A percentile compares a stretch with the other conserved stretches of the same genome.
phyloP scores from a whole-genome alignment of 2,797 vertebrate genomes.

The Poecile montanus region DNA sequence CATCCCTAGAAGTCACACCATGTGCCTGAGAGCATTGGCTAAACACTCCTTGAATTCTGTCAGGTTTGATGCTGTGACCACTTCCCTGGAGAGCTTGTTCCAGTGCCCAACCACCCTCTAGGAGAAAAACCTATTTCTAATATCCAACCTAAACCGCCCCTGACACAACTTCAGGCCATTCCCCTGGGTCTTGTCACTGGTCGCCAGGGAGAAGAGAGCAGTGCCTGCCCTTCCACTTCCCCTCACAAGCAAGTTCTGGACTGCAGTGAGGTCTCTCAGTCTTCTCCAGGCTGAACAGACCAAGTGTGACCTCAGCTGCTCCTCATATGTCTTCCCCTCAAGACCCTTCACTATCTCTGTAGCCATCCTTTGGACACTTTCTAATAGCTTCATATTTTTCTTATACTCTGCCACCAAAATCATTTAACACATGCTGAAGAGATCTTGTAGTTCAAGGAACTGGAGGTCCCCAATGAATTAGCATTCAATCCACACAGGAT shows the following conservation, averaged over 20 bases:
- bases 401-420: not conserved
- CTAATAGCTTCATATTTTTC: not conserved
- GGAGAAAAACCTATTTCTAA: not conserved
- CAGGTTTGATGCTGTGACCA: not conserved
- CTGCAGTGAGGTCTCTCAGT: not conserved
- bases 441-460: not conserved
- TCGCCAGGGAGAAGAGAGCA: not conserved
- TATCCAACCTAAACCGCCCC: not conserved
- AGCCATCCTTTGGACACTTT: not conserved
- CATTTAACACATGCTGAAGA: not conserved
- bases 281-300: not conserved
- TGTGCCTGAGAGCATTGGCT: not conserved
- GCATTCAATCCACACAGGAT: not conserved
- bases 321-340: rapidly evolving
- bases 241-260: not conserved
- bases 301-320: not conserved
- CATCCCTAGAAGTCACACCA: not conserved
- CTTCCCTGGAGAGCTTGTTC: not conserved
- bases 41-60: not conserved
- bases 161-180: not conserved
- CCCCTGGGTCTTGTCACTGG: not conserved
- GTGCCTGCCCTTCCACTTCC: not conserved
- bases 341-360: not conserved
- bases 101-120: not conserved
- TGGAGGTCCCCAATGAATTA: not conserved